A percentile compares a stretch with the other conserved stretches of the same genome.
phyloP scores from a whole-genome alignment of 2,888 invertebrate species.

The Pyrrhia umbra region DNA sequence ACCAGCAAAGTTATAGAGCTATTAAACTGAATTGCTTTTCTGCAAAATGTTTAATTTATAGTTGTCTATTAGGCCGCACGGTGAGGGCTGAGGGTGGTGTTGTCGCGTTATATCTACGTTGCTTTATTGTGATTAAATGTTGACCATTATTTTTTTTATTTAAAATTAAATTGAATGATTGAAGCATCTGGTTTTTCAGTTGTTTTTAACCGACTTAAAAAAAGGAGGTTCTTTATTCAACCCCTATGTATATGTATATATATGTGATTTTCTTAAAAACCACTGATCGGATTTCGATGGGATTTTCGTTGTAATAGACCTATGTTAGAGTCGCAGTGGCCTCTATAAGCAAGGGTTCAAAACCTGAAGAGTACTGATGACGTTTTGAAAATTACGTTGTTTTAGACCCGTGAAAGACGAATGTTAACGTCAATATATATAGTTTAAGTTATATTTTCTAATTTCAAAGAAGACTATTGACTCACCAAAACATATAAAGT shows the following conservation, averaged over 20 bases:
- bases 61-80: conserved; percentile 53
- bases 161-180: conserved; percentile 1
- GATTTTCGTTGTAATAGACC: too few relatives aligned
- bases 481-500: conserved; percentile 6
- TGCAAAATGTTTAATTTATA: conserved; percentile 65
- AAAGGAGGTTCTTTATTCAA: not conserved
- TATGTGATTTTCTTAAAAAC: too few relatives aligned
- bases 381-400: too few relatives aligned
- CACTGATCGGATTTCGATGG: too few relatives aligned
- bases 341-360: too few relatives aligned
- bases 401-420: too few relatives aligned
- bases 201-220: not conserved
- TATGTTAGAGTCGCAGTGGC: too few relatives aligned
- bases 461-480: conserved; percentile 15
- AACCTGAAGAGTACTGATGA: too few relatives aligned
- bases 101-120: conserved; percentile 28
- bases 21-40: conserved; percentile 67
- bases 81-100: conserved; percentile 18
- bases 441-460: too few relatives aligned
- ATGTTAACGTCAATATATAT: too few relatives aligned
- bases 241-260: not conserved
- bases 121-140: conserved; percentile 20
- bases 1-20: conserved; percentile 60
- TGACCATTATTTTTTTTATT: conserved; percentile 12
- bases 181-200: not conserved